phyloP scores from a whole-genome alignment of 2,113 vertebrate species.

The Bubo bubo region DNA sequence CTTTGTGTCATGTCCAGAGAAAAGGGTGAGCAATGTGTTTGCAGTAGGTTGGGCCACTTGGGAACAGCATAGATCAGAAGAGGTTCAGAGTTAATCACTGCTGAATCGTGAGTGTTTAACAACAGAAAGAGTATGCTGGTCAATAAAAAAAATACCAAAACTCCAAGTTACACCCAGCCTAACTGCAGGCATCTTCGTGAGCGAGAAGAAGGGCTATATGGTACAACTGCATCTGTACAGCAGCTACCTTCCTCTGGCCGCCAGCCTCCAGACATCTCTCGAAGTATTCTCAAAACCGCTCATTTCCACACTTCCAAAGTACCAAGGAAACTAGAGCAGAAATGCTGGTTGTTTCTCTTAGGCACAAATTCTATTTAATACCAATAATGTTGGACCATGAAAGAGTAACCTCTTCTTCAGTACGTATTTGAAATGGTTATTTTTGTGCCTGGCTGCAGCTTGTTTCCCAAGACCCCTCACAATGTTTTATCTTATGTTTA shows the following conservation, averaged over 20 bases:
- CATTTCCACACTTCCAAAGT: background rate
- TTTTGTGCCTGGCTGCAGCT: background rate
- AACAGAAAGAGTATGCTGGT: background rate
- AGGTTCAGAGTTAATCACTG: background rate
- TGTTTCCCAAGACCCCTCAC: background rate
- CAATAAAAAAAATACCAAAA: background rate
- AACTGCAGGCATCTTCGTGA: background rate
- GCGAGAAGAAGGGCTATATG: background rate
- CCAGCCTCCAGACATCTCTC: background rate
- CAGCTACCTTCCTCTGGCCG: background rate
- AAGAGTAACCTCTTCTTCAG: background rate
- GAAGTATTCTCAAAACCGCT: background rate
- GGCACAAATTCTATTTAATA: background rate
- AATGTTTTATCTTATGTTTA: background rate
- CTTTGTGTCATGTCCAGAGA: background rate
- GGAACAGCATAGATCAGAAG: background rate
- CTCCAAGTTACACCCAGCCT: background rate
- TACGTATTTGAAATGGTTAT: background rate
- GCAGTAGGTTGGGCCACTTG: background rate
- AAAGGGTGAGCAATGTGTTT: background rate
- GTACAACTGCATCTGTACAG: background rate
- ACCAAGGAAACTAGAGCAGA: background rate
- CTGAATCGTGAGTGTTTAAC: background rate
- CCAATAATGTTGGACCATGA: background rate
- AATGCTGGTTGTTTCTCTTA: background rate